These are phyloP conservation scores for Lipophrys pholis DNA, from an alignment of 2,113 vertebrate species.

Conservation along the genomic window DNA sequence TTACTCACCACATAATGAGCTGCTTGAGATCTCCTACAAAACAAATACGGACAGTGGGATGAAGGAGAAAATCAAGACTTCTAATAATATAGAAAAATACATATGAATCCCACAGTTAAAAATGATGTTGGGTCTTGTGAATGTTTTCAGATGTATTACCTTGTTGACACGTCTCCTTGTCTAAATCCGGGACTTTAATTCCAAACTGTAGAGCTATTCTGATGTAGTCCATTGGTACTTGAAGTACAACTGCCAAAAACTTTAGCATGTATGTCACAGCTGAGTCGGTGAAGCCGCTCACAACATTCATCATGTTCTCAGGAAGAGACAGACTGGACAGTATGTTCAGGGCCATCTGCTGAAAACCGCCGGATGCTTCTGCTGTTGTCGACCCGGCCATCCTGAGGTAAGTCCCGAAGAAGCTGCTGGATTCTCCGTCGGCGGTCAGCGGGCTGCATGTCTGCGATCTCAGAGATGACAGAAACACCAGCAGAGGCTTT, in stretches of 20 bases:
- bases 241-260: conserved; percentile 50
- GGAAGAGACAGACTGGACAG: conserved; percentile 65
- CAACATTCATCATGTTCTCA: conserved; percentile 44
- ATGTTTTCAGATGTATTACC: conserved; percentile 58
- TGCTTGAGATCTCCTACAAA: conserved; percentile 85
- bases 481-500: conserved; percentile 51
- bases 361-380: conserved; percentile 29
- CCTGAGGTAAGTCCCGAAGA: conserved; percentile 47
- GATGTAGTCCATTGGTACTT: conserved; percentile 73
- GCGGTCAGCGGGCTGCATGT: conserved; percentile 51
- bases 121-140: too few relatives aligned
- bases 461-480: conserved; percentile 67
- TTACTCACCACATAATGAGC: conserved; percentile 86
- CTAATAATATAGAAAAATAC: too few relatives aligned
- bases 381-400: conserved; percentile 4
- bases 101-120: too few relatives aligned
- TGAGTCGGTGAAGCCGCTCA: conserved; percentile 62
- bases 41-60: conserved; percentile 11
- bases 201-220: conserved; percentile 79
- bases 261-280: conserved; percentile 58
- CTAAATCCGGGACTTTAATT: conserved; percentile 70
- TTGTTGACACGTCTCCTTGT: conserved; percentile 77
- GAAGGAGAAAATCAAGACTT: background rate
- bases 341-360: conserved; percentile 57
- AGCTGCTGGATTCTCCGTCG: conserved; percentile 5